Evolutionary conservation across 2,888 invertebrate genomes (phyloP).

Genomic region (Eurytoma adleriae): DNA sequence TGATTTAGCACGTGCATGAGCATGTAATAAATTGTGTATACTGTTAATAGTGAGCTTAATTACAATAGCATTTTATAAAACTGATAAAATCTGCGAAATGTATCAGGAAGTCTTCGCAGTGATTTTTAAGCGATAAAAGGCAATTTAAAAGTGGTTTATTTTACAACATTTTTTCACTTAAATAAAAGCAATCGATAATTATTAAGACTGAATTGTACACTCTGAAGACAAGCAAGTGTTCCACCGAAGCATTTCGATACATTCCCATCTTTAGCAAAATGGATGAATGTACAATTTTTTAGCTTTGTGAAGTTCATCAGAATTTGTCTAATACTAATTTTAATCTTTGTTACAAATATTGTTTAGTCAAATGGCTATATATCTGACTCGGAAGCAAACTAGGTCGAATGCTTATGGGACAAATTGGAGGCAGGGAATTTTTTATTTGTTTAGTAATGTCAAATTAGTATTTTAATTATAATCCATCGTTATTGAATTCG

Average conservation of each 20-base stretch:
- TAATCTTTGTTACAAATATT: conserved; percentile 50
- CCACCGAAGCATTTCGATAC: conserved; percentile 71
- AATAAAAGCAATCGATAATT: conserved; percentile 6
- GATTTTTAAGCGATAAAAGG: conserved; percentile 49
- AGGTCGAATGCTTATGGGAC: conserved; percentile 70
- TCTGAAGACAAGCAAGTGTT: conserved; percentile 64
- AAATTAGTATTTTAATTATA: conserved; percentile 66
- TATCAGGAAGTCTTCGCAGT: conserved; percentile 59
- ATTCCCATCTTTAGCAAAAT: conserved; percentile 60
- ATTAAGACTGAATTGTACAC: conserved; percentile 32
- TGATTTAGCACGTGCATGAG: conserved; percentile 68
- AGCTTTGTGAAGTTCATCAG: conserved; percentile 59
- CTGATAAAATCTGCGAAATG: conserved; percentile 59
- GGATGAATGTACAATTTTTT: conserved; percentile 59
- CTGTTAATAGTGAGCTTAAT: conserved; percentile 76
- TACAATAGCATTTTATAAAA: conserved; percentile 66
- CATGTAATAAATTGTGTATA: conserved; percentile 70
- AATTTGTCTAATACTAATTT: conserved; percentile 58
- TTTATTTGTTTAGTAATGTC: conserved; percentile 66
- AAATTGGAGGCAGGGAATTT: conserved; percentile 64
- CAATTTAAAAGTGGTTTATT: conserved; percentile 19
- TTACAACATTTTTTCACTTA: conserved; percentile 14
- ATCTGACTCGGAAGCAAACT: conserved; percentile 64
- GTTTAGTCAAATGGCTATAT: conserved; percentile 48
- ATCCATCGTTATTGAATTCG: conserved; percentile 73